Percentiles rank a stretch among this genome's conserved stretches.
Conservation (phyloP, 2,888 invertebrate genomes). For the Clostera curtula region DNA sequence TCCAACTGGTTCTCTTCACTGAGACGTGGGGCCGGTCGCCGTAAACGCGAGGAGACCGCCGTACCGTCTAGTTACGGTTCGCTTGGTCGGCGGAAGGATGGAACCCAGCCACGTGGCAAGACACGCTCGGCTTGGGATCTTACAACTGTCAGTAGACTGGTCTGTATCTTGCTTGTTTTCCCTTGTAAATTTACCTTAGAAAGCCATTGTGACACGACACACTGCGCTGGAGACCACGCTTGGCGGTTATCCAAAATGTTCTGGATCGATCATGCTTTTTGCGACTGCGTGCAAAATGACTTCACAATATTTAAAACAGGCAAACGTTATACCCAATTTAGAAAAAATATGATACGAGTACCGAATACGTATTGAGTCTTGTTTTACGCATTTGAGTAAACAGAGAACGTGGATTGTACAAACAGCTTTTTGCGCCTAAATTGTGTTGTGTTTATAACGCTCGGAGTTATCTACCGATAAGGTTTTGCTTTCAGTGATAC, state of each 20-base stretch:
- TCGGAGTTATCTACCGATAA: slow-evolving; percentile 4
- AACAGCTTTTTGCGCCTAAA: too few relatives aligned
- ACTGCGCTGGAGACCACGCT: slow-evolving; percentile 50
- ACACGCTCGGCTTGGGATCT: slow-evolving; percentile 77
- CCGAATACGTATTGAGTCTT: too few relatives aligned
- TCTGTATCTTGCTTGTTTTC: slow-evolving; percentile 52
- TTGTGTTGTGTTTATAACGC: too few relatives aligned
- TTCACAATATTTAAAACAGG: slow-evolving; percentile 32
- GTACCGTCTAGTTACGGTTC: slow-evolving; percentile 67
- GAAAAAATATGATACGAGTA: too few relatives aligned
- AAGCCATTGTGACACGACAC: slow-evolving; percentile 17
- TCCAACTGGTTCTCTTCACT: slow-evolving; percentile 89
- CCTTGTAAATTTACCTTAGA: slow-evolving; percentile 16
- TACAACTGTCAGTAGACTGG: slow-evolving; percentile 72
- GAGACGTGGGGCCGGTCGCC: slow-evolving; percentile 74
- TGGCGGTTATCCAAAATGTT: slow-evolving; percentile 62
- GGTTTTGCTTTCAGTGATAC: background rate
- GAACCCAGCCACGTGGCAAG: slow-evolving; percentile 59
- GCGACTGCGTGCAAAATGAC: slow-evolving; percentile 49
- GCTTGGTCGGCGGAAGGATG: slow-evolving; percentile 67
- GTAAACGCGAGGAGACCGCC: slow-evolving; percentile 57
- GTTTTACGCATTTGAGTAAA: too few relatives aligned
- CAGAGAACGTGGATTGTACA: too few relatives aligned
- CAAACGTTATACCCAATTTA: slow-evolving; percentile 6
- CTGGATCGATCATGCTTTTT: slow-evolving; percentile 60